Evolutionary conservation across 2,113 vertebrate genomes (phyloP).

Genomic region (Hemibagrus wyckioides): DNA sequence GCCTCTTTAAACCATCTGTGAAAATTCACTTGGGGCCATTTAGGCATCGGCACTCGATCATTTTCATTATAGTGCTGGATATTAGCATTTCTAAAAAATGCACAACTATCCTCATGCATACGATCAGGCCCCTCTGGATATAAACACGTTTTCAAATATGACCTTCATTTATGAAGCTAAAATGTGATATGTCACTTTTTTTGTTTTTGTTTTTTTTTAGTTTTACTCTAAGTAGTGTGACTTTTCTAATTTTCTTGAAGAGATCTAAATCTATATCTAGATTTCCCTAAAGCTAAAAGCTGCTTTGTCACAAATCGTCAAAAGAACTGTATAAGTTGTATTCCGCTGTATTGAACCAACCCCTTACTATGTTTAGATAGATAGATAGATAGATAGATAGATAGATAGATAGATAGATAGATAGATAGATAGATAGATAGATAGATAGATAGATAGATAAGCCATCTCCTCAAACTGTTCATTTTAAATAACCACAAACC

Average conservation of each 20-base stretch:
- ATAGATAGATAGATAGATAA: too few species aligned
- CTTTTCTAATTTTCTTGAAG: background rate
- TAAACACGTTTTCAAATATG: slow-evolving; percentile 1
- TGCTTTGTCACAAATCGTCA: background rate
- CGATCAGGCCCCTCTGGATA: background rate
- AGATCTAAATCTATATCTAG: background rate
- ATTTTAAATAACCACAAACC: background rate
- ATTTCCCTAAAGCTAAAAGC: background rate
- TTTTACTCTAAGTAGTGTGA: background rate
- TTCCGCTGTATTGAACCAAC: background rate
- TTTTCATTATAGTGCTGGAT: slow-evolving; percentile 43
- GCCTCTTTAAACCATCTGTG: slow-evolving; percentile 47
- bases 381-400: too few species aligned
- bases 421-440: too few species aligned
- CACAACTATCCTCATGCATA: slow-evolving; percentile 1
- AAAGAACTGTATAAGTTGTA: background rate
- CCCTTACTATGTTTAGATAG: too few species aligned
- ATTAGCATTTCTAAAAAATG: slow-evolving; percentile 29
- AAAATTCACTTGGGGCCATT: slow-evolving; percentile 48
- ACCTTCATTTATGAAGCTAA: background rate
- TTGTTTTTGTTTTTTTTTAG: background rate
- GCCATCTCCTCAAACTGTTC: background rate
- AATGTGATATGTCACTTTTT: background rate
- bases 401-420: too few species aligned
- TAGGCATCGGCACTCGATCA: slow-evolving; percentile 36